Evolutionary conservation across 2,113 vertebrate species (phyloP), one percentile per base, ranked within the genome.

Genomic region (Formicarius rufipectus): DNA sequence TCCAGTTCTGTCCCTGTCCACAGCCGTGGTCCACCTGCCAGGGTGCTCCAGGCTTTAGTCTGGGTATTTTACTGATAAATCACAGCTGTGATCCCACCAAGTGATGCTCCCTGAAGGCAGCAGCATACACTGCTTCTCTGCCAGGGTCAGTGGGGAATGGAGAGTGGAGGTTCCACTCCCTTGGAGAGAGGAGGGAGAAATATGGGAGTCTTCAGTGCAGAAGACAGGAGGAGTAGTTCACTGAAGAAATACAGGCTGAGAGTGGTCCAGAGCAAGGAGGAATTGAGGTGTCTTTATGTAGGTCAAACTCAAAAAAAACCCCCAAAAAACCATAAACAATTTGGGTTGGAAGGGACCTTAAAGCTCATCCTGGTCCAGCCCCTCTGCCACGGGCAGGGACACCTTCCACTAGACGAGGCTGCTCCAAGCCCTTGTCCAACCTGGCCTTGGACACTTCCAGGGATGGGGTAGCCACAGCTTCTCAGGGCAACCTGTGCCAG

Each of bases 181-280:
- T 11, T 23, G n/a, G 68, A 49, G 60, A 31, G 35, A 7, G 14
- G 10, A 72, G 14, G 25, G 28, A 28, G 33, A 39, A 58, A 39
- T 5, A 8, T 0, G 20, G 56, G 55, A 23, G 31, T 25, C 25
- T 8, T 8, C 35, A 37, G 16, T 0, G 24, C 14, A 35, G 44
- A 33, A 91, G 47, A 53, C 63, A 22, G 35, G 81, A 77, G 17
- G 9, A 85, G 76, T n/a, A 44, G 24, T 5, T 74, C 42, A 9
- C 64, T 33, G 50, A 22, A 33, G 60, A 67, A 27, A 25, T 0
- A 28, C 13, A 39, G 21, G 33, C 42, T 60, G 47, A n/a, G 50
- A 4, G 58, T 2, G 3, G 25, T 14, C 11, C 31, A 20, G 44
- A 7, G 6, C 2, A 8, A 90, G 71, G 9, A 73, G 52, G 14